phyloP scores from a whole-genome alignment of 2,113 vertebrate genomes.

The Neopipo cinnamomea region DNA sequence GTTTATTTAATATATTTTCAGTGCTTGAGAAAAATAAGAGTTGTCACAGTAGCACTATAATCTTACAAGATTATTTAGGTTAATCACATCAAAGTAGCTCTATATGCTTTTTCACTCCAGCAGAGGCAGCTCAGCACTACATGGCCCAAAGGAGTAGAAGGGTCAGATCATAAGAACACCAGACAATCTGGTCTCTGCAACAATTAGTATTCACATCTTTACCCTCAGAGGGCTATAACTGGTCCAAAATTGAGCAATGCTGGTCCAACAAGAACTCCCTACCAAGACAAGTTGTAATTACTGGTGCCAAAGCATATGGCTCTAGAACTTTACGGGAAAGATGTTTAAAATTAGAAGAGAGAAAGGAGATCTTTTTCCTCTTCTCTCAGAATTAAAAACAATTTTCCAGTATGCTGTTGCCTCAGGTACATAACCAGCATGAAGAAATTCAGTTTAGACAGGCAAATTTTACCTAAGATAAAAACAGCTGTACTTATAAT shows the following conservation, averaged over 20 bases:
- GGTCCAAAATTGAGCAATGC: neutral
- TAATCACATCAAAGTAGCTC: neutral
- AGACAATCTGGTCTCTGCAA: neutral
- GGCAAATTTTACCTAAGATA: neutral
- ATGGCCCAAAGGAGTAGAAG: neutral
- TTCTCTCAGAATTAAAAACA: neutral
- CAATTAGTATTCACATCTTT: neutral
- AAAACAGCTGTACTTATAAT: neutral
- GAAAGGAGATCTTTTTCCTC: neutral
- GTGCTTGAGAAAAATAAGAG: neutral
- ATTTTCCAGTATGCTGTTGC: neutral
- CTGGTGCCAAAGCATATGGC: neutral
- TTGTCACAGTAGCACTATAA: neutral
- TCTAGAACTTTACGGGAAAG: neutral
- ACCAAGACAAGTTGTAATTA: neutral
- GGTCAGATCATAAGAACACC: fast-evolving
- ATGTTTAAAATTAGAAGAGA: neutral
- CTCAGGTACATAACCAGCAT: neutral
- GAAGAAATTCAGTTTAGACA: neutral
- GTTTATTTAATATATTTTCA: neutral
- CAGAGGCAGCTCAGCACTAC: neutral
- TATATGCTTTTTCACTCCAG: neutral
- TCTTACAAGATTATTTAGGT: neutral
- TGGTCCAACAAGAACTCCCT: neutral
- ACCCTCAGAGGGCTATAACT: neutral